Conservation (phyloP, 1,140 invertebrate genomes). For the Helicorthomorpha holstii region DNA sequence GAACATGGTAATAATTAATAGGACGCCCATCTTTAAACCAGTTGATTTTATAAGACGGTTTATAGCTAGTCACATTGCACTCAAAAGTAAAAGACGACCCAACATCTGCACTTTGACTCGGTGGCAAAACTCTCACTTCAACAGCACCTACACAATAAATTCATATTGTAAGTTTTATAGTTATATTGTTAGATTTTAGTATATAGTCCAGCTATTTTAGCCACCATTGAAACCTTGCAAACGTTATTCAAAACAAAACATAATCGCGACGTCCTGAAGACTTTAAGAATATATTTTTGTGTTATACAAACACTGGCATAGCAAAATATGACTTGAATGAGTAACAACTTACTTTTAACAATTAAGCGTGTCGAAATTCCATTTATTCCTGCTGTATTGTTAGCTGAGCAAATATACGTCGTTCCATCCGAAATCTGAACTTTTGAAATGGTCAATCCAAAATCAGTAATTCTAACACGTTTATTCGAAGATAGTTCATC, state of each 20-base stretch:
- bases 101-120: not conserved
- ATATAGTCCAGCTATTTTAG: no score
- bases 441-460: not conserved
- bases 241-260: no score
- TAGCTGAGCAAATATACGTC: not conserved
- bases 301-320: not conserved
- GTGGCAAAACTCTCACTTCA: not conserved
- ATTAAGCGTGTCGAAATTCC: not conserved
- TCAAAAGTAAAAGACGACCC: not conserved
- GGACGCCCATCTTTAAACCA: slow-evolving; percentile 5
- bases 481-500: not conserved
- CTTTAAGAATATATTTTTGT: no score
- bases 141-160: not conserved
- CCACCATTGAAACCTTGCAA: no score
- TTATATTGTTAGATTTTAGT: not conserved
- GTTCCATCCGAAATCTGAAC: not conserved
- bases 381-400: not conserved
- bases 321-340: not conserved
- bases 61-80: not conserved
- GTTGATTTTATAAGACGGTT: slow-evolving; percentile 1
- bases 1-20: not conserved
- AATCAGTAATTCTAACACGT: not conserved
- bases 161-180: not conserved
- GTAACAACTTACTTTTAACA: not conserved
- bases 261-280: no score